Conservation (phyloP, 1,140 invertebrate species). For the Pogonomyrmex barbatus region DNA sequence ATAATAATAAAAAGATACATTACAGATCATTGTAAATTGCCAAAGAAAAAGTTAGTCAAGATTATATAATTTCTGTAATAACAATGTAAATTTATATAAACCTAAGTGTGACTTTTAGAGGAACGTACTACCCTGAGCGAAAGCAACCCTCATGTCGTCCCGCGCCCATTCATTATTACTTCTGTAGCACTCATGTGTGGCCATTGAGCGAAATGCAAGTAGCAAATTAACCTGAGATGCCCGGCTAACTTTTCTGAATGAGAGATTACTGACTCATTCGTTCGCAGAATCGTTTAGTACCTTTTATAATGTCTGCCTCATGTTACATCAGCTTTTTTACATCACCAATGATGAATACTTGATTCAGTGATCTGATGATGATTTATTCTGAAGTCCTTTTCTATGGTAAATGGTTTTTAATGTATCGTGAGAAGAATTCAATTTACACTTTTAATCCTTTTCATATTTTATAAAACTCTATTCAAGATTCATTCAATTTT, state of each 20-base stretch:
- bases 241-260: slow-evolving; percentile 79
- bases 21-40: background rate
- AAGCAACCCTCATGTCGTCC: slow-evolving; percentile 54
- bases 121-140: slow-evolving; percentile 5
- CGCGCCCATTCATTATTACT: slow-evolving; percentile 75
- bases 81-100: background rate
- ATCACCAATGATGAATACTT: slow-evolving; percentile 24
- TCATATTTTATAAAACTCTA: background rate
- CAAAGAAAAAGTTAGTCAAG: background rate
- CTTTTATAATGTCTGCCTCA: slow-evolving; percentile 30
- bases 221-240: slow-evolving; percentile 79
- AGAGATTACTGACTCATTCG: slow-evolving; percentile 74
- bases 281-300: slow-evolving; percentile 53
- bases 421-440: background rate
- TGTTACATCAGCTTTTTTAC: slow-evolving; percentile 29
- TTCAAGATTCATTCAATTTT: background rate
- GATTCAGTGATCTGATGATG: slow-evolving; percentile 4
- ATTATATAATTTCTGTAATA: background rate
- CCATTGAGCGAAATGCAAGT: slow-evolving; percentile 75
- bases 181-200: slow-evolving; percentile 74
- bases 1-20: background rate
- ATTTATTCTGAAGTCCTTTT: slow-evolving; percentile 6
- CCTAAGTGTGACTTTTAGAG: slow-evolving; percentile 4
- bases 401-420: background rate
- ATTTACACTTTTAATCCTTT: background rate